These are phyloP conservation scores for Xestia c-nigrum DNA, from an alignment of 2,888 invertebrate genomes.

Conservation along the genomic window DNA sequence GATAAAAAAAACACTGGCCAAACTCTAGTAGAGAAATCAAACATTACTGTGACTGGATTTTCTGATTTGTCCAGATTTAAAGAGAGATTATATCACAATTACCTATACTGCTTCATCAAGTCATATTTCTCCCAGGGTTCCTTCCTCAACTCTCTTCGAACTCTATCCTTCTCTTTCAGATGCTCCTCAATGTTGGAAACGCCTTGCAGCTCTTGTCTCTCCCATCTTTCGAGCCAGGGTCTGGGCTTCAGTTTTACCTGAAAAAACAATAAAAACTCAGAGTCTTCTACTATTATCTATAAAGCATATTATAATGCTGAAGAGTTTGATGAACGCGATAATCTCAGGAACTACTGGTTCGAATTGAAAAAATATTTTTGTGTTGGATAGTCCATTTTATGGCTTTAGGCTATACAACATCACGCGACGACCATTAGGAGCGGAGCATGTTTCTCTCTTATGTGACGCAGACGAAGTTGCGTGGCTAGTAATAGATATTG, in stretches of 20 bases:
- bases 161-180: constrained; percentile 88
- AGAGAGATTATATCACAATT: constrained; percentile 19
- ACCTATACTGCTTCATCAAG: constrained; percentile 98
- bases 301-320: too few species aligned
- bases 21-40: background rate
- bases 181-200: constrained; percentile 91
- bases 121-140: constrained; percentile 97
- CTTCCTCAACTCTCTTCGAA: constrained; percentile 90
- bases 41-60: background rate
- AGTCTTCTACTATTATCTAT: background rate
- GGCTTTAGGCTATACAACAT: too few species aligned
- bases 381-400: too few species aligned
- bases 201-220: constrained; percentile 94
- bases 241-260: constrained; percentile 93
- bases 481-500: background rate
- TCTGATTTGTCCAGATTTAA: background rate
- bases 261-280: constrained; percentile 21
- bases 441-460: too few species aligned
- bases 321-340: too few species aligned
- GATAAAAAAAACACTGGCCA: too few species aligned
- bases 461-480: too few species aligned
- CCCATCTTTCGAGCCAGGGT: constrained; percentile 98
- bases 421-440: too few species aligned
- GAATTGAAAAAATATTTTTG: too few species aligned
- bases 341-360: too few species aligned